These are phyloP conservation scores for Vultur gryphus DNA, from an alignment of 2,797 vertebrate genomes.

Conservation along the genomic window DNA sequence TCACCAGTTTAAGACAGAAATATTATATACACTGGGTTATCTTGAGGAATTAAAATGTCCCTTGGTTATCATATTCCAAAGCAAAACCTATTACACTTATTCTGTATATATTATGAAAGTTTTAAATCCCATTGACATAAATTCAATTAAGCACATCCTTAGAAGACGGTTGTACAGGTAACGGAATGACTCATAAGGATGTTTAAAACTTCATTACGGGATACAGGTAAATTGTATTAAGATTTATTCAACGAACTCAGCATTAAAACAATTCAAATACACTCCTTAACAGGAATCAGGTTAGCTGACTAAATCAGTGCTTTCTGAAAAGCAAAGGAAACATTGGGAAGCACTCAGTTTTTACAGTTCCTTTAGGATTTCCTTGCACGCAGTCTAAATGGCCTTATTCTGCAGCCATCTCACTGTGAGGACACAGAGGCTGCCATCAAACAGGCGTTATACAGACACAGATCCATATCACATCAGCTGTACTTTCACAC, in stretches of 20 bases:
- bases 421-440: rapidly evolving
- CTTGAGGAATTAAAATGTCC: slow-evolving; percentile 51
- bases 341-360: background rate
- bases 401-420: background rate
- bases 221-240: slow-evolving; percentile 32
- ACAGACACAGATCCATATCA: rapidly evolving
- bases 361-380: background rate
- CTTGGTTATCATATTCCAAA: slow-evolving; percentile 51
- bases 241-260: slow-evolving; percentile 24
- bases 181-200: background rate
- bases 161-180: slow-evolving; percentile 11
- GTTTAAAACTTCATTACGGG: slow-evolving; percentile 54
- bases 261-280: background rate
- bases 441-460: background rate
- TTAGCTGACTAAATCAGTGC: background rate
- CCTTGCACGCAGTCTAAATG: background rate
- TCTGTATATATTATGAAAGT: slow-evolving; percentile 46
- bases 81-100: slow-evolving; percentile 46
- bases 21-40: background rate
- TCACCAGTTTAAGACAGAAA: slow-evolving; percentile 11
- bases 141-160: slow-evolving; percentile 53
- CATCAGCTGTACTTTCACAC: background rate
- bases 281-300: background rate
- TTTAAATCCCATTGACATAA: slow-evolving; percentile 50
- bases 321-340: background rate